Base-by-base conservation (phyloP, 2,888 invertebrate genomes). In the Aporophyla nigra region DNA sequence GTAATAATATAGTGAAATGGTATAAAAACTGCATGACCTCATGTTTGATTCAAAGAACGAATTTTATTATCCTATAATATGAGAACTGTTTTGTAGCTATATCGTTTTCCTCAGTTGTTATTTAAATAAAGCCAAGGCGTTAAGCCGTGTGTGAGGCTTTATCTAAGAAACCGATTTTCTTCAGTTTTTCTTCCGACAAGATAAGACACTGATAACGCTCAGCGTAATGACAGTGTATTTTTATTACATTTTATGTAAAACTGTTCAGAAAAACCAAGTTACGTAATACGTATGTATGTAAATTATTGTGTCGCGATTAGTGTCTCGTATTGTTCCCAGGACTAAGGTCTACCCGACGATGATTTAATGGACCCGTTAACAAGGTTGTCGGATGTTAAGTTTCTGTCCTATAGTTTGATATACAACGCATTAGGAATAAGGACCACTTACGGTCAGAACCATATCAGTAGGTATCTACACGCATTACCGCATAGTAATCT, bases 191-290 rank as follows among this genome's bases (percentile, higher is more conserved):
- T 74, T 49, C 16, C 51, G 19, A 56, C 27, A 63, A 85, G 82
- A 82, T 85, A 82, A 82, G 59, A 51, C 19, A 33, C 76, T 82
- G 82, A 85, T 82, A 82, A 85, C 63, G 51, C 21, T 61, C 40
- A 16, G 21, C 40, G 54, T 76, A 76, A 77, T 46, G 71, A 56
- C 59, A 61, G 49, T 59, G 59, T 63, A 27, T 61, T 83, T 68
- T 59, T 70, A 78, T 66, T 80, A 79, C 79, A 80, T 56, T 83
- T 61, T 14, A 66, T 54, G 33, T 54, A 65, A 83, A 83, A 69
- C 16, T n/a, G 54, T 54, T 78, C 49, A 33, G 24, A 61, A 63
- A 69, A 61, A 33, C 9, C 24, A 19, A n/a, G n/a, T 46, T 43
- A 67, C 61, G 61, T 51, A 56, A 27, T n/a, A 21, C 19, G 14